A percentile compares a stretch with the other conserved stretches of the same genome.
phyloP scores from a whole-genome alignment of 2,113 vertebrate genomes.

The Notarius quadriscutis region DNA sequence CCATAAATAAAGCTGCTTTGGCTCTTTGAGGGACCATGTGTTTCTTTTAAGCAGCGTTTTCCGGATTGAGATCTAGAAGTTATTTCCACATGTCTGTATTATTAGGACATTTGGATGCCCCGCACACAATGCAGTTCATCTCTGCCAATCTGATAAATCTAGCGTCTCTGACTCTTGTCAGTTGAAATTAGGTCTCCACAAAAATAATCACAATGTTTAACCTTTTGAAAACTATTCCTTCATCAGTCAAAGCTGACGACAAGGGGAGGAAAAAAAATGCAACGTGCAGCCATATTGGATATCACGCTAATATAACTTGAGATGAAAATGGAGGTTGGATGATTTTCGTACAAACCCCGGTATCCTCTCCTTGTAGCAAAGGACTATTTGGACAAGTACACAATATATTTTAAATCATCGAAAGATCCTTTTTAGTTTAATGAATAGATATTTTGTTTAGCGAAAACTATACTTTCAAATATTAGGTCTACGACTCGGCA shows the following conservation, averaged over 20 bases:
- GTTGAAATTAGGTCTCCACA: not conserved
- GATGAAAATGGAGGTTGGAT: not conserved
- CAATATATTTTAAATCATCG: not conserved
- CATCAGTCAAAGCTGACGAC: not conserved
- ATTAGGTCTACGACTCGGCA: not conserved
- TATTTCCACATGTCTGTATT: constrained; percentile 11
- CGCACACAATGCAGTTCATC: not conserved
- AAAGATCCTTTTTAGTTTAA: not conserved
- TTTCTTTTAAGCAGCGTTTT: constrained; percentile 1
- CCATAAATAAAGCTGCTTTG: not conserved
- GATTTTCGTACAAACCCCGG: not conserved
- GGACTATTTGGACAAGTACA: not conserved
- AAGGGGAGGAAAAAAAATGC: not conserved
- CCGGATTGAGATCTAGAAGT: not conserved
- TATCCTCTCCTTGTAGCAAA: not conserved
- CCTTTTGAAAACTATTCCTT: not conserved
- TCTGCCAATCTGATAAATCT: not conserved
- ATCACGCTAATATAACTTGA: not conserved
- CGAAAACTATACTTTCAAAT: not conserved
- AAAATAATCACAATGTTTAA: not conserved
- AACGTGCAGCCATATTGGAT: not conserved
- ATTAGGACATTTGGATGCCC: not conserved
- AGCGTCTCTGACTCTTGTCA: not conserved
- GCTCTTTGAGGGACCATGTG: not conserved
- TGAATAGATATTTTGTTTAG: not conserved